Evolutionary conservation across 2,888 invertebrate genomes (phyloP), one percentile per base, ranked within the genome.

Genomic region (Nyleta sp.): DNA sequence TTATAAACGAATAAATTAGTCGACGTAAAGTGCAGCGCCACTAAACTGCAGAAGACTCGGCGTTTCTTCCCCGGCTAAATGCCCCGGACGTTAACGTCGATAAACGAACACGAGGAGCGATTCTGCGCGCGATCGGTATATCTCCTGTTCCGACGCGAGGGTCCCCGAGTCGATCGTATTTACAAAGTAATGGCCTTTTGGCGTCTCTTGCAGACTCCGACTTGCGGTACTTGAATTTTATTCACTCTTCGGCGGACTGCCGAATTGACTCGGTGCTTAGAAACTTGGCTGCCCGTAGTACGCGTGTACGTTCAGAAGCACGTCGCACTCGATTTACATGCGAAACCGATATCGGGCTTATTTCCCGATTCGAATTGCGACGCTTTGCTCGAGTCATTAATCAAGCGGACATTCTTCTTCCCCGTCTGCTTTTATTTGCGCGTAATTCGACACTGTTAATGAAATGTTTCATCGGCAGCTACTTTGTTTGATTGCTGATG

Each of bases 161-260:
- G 31, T 52, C 57, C 28, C 48, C 64, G 22, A 57, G 42, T 68
- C 68, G 62, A 62, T 78, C 64, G 77, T 77, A 77, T 77, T 77
- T 77, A 77, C 67, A 65, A 67, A 60, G 77, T 77, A 77, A 77
- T 77, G 65, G 71, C 67, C 71, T 59, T 64, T 67, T 71, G 77
- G 77, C 77, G 77, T 72, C 78, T 78, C 38, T 59, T 55, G 73
- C 78, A 78, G 77, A 60, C 65, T 60, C 62, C 71, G 71, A 57
- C 68, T 73, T 64, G 68, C 31, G 72, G 52, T 50, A 67, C 67
- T 78, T 72, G 72, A 65, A 67, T 78, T 78, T 78, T 78, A 72
- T 78, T 72, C 50, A 60, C 77, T 72, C 72, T 35, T 77, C 57
- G 65, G 55, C 22, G 55, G 68, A 71, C 65, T 33, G 55, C 38